Evolutionary conservation across 2,797 vertebrate species (phyloP).

Genomic region (Urophycis tenuis): DNA sequence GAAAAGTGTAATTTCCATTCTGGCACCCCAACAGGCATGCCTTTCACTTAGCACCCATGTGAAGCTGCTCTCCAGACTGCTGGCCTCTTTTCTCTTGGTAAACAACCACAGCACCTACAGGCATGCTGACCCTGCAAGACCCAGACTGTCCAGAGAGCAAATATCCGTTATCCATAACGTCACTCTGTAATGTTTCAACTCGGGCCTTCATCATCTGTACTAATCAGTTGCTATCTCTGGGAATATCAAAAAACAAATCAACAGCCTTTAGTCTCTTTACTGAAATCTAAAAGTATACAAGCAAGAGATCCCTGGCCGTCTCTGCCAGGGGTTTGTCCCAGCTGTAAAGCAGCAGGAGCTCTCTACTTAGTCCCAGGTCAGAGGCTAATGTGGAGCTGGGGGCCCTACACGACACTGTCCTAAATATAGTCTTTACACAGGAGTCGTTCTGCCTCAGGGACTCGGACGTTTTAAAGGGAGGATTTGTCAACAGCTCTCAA

Average conservation of each 20-base stretch:
- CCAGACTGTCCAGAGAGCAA: background rate
- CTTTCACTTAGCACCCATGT: constrained; percentile 46
- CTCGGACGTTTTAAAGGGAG: constrained; percentile 40
- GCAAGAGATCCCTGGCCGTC: constrained; percentile 12
- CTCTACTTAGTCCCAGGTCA: constrained; percentile 53
- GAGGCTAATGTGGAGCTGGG: constrained; percentile 61
- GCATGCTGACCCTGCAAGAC: no score
- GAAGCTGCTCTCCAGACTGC: constrained; percentile 30
- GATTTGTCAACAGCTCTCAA: constrained; percentile 54
- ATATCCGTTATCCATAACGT: background rate
- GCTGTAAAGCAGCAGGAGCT: constrained; percentile 57
- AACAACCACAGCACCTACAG: constrained; percentile 13
- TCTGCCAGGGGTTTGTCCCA: constrained; percentile 33
- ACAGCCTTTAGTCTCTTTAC: no score
- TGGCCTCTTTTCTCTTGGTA: constrained; percentile 47
- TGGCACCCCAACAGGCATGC: background rate
- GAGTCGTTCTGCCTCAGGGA: constrained; percentile 52
- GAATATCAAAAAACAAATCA: no score
- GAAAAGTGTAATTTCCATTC: constrained; percentile 15
- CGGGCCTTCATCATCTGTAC: no score
- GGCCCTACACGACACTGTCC: constrained; percentile 55
- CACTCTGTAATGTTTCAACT: background rate
- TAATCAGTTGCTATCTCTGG: no score
- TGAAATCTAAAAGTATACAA: constrained; percentile 1
- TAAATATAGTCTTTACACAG: constrained; percentile 59